phyloP scores from a whole-genome alignment of 1,140 invertebrate species.

The Aphis craccivora region DNA sequence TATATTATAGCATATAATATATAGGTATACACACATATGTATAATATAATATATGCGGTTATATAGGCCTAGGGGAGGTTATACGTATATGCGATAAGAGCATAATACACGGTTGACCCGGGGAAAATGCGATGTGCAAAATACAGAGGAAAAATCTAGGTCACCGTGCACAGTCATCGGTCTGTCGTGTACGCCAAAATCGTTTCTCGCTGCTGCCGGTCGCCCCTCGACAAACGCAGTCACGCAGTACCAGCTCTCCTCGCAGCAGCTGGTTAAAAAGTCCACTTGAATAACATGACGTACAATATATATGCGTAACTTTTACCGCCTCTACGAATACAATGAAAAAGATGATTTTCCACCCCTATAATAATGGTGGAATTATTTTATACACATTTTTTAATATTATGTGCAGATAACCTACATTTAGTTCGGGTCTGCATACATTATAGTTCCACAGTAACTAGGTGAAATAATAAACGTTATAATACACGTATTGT shows the following conservation, averaged over 20 bases:
- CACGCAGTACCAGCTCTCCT: slow-evolving; percentile 6
- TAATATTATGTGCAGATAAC: background rate
- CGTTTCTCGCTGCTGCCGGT: background rate
- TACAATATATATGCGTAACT: background rate
- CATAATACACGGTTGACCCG: slow-evolving; percentile 44
- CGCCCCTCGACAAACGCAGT: background rate
- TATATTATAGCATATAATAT: too few species aligned
- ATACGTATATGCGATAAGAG: slow-evolving; percentile 25
- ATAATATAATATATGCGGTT: background rate
- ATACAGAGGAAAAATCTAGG: slow-evolving; percentile 38
- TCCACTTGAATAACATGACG: background rate
- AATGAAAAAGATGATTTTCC: background rate
- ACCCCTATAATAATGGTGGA: background rate
- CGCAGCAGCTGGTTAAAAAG: background rate
- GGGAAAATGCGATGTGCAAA: slow-evolving; percentile 40
- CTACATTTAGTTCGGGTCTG: background rate
- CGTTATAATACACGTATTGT: background rate
- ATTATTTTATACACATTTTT: background rate
- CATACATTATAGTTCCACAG: background rate
- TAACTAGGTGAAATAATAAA: background rate
- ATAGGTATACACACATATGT: too few species aligned
- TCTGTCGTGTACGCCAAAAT: slow-evolving; percentile 18
- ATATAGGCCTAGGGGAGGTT: slow-evolving; percentile 8
- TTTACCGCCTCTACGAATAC: background rate
- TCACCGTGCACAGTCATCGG: slow-evolving; percentile 27